phyloP scores from a whole-genome alignment of 2,113 vertebrate genomes.

The Rhynchopsitta pachyrhyncha region DNA sequence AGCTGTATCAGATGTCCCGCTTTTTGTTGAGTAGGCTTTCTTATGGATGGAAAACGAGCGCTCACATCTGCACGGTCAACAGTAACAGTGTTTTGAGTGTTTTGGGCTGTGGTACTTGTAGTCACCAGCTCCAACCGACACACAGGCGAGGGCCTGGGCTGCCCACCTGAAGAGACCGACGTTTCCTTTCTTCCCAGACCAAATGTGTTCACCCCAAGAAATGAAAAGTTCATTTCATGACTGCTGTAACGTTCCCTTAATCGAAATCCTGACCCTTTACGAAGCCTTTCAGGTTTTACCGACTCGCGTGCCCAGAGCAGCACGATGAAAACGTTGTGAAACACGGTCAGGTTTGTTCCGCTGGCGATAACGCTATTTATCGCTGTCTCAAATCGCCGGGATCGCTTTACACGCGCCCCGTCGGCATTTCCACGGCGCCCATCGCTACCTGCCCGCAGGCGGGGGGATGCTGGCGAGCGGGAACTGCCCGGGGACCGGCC shows the following conservation, averaged over 20 bases:
- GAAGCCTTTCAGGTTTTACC: background rate
- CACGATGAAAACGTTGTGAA: rapidly evolving
- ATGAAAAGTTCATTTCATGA: background rate
- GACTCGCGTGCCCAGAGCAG: rapidly evolving
- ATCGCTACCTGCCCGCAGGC: background rate
- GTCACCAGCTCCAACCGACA: rapidly evolving
- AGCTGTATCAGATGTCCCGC: too few species aligned
- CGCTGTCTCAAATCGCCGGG: rapidly evolving
- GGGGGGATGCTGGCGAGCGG: background rate
- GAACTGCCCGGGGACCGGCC: too few species aligned
- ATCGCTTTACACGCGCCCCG: rapidly evolving
- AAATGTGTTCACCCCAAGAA: rapidly evolving
- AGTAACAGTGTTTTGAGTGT: rapidly evolving
- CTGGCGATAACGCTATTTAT: rapidly evolving
- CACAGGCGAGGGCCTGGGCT: rapidly evolving
- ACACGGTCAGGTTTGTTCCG: rapidly evolving
- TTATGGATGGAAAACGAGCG: background rate
- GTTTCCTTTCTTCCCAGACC: background rate
- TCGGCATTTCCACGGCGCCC: background rate
- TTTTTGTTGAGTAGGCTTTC: background rate
- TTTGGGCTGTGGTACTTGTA: rapidly evolving
- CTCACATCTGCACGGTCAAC: background rate
- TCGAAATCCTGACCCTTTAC: rapidly evolving
- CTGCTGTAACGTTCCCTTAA: rapidly evolving
- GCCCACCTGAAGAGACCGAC: rapidly evolving